Conservation (phyloP, 2,797 vertebrate species). For the Melopsittacus undulatus region DNA sequence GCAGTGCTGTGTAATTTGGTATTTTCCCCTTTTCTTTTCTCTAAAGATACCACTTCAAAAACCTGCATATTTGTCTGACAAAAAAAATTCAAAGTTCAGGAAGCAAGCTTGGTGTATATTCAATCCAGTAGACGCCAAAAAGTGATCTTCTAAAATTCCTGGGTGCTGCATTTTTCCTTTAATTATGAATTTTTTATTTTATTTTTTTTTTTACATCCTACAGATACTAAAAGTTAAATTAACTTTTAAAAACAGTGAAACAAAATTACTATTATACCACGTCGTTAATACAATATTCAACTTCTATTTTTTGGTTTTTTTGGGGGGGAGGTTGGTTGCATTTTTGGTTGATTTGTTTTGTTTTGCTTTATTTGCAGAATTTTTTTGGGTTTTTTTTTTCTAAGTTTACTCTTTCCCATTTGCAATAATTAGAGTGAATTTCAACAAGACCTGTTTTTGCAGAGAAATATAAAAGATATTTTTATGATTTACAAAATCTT, state of each 20-base stretch:
- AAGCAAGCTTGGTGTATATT: neutral
- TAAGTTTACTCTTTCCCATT: neutral
- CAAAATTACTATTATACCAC: neutral
- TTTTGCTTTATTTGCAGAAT: no score
- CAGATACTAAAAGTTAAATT: neutral
- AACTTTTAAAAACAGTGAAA: neutral
- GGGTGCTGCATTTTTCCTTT: neutral
- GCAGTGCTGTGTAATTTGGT: neutral
- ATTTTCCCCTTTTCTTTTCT: neutral
- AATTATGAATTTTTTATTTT: neutral
- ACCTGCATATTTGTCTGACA: neutral
- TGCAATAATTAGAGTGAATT: neutral
- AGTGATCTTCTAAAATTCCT: neutral
- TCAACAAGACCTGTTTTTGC: neutral
- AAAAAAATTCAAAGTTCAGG: neutral
- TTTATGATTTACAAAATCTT: neutral
- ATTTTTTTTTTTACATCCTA: neutral
- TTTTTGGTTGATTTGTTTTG: neutral
- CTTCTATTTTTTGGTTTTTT: neutral
- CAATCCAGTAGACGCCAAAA: neutral
- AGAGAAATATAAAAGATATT: neutral
- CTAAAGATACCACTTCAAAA: neutral
- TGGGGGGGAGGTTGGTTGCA: neutral
- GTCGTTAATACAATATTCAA: fast-evolving
- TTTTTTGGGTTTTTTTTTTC: neutral